Conservation (phyloP, 2,888 invertebrate genomes). For the Drosophila birchii region DNA sequence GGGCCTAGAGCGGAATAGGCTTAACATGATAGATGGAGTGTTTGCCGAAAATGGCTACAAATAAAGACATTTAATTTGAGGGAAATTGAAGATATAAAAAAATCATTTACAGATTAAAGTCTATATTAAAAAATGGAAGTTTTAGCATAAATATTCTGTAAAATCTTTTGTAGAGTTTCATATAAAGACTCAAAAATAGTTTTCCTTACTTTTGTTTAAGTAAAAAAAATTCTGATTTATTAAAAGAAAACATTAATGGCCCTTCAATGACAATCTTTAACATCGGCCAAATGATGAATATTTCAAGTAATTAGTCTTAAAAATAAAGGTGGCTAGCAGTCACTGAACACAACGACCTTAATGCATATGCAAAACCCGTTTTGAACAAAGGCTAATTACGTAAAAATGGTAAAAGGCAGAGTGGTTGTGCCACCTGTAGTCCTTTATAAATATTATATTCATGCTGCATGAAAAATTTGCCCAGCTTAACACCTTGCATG, state of each 20-base stretch:
- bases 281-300: slow-evolving; percentile 11
- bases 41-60: slow-evolving; percentile 4
- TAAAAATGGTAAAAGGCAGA: slow-evolving; percentile 18
- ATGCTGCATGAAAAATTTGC: slow-evolving; percentile 59
- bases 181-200: background rate
- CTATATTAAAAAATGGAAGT: background rate
- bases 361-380: slow-evolving; percentile 57
- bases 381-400: slow-evolving; percentile 62
- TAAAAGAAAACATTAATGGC: background rate
- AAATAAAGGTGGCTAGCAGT: slow-evolving; percentile 1
- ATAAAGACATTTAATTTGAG: background rate
- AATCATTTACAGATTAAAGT: background rate
- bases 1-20: slow-evolving; percentile 15
- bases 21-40: slow-evolving; percentile 36
- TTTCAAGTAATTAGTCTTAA: slow-evolving; percentile 26
- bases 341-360: slow-evolving; percentile 7
- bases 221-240: too few species aligned
- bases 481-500: slow-evolving; percentile 66
- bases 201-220: background rate
- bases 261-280: background rate
- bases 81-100: background rate
- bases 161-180: too few species aligned
- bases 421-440: slow-evolving; percentile 40
- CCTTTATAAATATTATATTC: slow-evolving; percentile 43
- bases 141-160: too few species aligned